A percentile compares a stretch with the other conserved stretches of the same genome.
phyloP scores from a whole-genome alignment of 1,140 invertebrate species.

The Thalassaphorura encarpata region DNA sequence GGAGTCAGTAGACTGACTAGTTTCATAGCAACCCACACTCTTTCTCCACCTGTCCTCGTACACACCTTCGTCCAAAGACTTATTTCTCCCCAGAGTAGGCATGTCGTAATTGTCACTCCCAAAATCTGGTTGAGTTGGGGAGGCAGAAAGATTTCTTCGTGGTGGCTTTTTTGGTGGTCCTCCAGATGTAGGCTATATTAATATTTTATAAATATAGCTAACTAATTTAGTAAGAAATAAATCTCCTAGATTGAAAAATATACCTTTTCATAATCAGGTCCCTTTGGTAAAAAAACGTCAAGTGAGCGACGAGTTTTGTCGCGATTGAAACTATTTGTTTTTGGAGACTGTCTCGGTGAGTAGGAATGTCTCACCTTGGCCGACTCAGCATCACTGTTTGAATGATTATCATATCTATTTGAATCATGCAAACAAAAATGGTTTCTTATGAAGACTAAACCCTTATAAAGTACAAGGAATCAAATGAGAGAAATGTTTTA shows the following conservation, averaged over 20 bases:
- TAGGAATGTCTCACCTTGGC: conserved; percentile 18
- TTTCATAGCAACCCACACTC: conserved; percentile 26
- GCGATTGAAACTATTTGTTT: conserved; percentile 23
- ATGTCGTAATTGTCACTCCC: conserved; percentile 38
- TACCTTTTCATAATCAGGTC: conserved; percentile 33
- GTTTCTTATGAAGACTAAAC: neutral
- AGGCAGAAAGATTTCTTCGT: conserved; percentile 68
- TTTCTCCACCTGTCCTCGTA: conserved; percentile 28
- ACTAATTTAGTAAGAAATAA: neutral
- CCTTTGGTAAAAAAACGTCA: conserved; percentile 29
- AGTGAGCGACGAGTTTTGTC: conserved; percentile 29
- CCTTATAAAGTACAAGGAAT: neutral
- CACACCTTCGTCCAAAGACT: conserved; percentile 29
- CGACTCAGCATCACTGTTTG: neutral
- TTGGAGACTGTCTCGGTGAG: conserved; percentile 28
- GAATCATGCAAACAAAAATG: no score
- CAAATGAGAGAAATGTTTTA: neutral
- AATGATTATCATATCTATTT: no score
- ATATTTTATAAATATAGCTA: no score
- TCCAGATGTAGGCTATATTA: conserved; percentile 43
- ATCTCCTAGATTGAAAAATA: neutral
- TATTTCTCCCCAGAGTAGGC: conserved; percentile 25
- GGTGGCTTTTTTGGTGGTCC: conserved; percentile 81
- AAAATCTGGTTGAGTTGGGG: conserved; percentile 57
- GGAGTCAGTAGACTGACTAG: conserved; percentile 32